These are phyloP conservation scores for Pseudococcus jackbeardsleyi DNA, from an alignment of 2,888 invertebrate species.

Conservation along the genomic window DNA sequence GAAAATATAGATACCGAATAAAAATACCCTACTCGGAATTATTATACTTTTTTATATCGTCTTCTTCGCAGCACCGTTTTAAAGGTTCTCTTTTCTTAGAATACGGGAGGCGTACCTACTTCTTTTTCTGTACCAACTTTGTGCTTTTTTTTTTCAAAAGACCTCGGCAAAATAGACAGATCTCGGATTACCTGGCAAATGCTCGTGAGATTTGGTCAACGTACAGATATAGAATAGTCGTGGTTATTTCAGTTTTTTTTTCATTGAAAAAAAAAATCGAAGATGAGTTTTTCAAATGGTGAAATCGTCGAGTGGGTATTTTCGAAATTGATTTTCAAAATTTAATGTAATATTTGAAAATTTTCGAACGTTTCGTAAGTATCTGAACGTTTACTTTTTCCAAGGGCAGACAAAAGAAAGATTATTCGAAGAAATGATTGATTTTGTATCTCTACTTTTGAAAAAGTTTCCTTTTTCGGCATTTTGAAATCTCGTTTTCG, in stretches of 20 bases:
- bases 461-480: too few relatives aligned
- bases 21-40: conserved; percentile 3
- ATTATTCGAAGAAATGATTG: too few relatives aligned
- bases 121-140: not conserved
- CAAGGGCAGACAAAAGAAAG: too few relatives aligned
- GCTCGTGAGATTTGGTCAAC: conserved; percentile 8
- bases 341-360: not conserved
- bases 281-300: too few relatives aligned
- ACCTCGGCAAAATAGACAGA: conserved; percentile 7
- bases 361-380: too few relatives aligned
- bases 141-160: not conserved
- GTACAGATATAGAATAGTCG: not conserved
- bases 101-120: not conserved
- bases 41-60: not conserved
- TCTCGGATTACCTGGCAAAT: not conserved
- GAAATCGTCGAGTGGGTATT: not conserved
- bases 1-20: conserved; percentile 8
- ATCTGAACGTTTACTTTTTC: too few relatives aligned
- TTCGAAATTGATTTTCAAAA: not conserved
- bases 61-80: not conserved
- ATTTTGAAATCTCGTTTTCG: too few relatives aligned
- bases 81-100: not conserved
- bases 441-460: too few relatives aligned
- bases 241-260: not conserved
- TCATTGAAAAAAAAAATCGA: not conserved